These are phyloP conservation scores for Neosilurus mollespiculum DNA, from an alignment of 2,797 vertebrate genomes.

Conservation along the genomic window DNA sequence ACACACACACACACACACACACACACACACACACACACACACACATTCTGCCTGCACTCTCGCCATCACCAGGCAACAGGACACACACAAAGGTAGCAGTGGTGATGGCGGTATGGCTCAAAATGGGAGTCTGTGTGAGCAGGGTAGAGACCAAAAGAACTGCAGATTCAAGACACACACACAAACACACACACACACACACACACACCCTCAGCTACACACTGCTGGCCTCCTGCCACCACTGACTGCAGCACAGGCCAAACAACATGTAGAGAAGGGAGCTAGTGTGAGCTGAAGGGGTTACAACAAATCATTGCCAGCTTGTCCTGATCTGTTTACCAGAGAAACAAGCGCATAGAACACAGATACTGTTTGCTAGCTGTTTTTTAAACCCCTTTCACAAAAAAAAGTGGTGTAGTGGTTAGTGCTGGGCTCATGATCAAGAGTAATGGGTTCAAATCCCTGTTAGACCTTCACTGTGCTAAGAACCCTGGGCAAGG, in stretches of 20 bases:
- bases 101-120: slow-evolving; percentile 20
- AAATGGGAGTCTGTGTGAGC: slow-evolving; percentile 62
- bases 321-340: slow-evolving; percentile 10
- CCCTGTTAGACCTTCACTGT: too few relatives aligned
- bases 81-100: slow-evolving; percentile 55
- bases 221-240: slow-evolving; percentile 23
- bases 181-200: slow-evolving; percentile 12
- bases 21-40: slow-evolving; percentile 43
- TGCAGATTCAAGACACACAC: slow-evolving; percentile 28
- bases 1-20: slow-evolving; percentile 37
- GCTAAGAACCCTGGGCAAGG: too few relatives aligned
- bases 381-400: background rate
- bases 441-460: too few relatives aligned
- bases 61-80: slow-evolving; percentile 69
- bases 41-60: slow-evolving; percentile 56
- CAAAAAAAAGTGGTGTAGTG: too few relatives aligned
- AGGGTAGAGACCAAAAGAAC: slow-evolving; percentile 54
- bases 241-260: slow-evolving; percentile 25
- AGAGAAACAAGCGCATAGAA: background rate
- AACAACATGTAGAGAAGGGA: slow-evolving; percentile 33
- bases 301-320: slow-evolving; percentile 25
- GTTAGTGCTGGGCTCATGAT: too few relatives aligned
- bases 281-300: slow-evolving; percentile 29
- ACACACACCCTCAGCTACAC: slow-evolving; percentile 2
- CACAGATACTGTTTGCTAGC: background rate